phyloP scores from a whole-genome alignment of 2,888 invertebrate genomes.

The Terebella lapidaria region DNA sequence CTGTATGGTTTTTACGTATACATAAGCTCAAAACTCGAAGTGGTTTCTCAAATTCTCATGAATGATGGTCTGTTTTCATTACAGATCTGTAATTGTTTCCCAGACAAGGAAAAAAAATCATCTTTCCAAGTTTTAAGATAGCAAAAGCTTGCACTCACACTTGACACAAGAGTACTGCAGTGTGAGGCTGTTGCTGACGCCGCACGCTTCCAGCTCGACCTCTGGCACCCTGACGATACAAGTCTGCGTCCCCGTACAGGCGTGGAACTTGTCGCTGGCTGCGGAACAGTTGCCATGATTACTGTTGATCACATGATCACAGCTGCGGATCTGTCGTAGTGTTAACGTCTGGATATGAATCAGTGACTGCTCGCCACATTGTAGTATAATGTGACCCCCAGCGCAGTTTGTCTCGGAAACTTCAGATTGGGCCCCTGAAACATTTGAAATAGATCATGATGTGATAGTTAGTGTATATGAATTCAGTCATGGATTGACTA shows the following conservation, averaged over 20 bases:
- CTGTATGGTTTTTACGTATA: too few species aligned
- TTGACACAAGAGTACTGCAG: background rate
- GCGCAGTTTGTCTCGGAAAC: background rate
- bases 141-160: too few species aligned
- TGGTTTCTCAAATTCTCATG: too few species aligned
- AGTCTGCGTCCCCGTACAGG: background rate
- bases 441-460: too few species aligned
- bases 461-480: too few species aligned
- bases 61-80: too few species aligned
- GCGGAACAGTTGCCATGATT: background rate
- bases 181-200: background rate
- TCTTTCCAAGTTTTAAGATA: too few species aligned
- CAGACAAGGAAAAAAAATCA: too few species aligned
- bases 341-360: background rate
- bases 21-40: too few species aligned
- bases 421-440: too few species aligned
- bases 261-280: constrained; percentile 1
- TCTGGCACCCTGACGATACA: background rate
- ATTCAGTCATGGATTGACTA: too few species aligned
- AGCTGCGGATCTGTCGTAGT: background rate
- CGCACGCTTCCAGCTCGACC: background rate
- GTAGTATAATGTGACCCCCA: background rate
- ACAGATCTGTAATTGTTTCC: too few species aligned
- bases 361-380: background rate
- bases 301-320: background rate